Evolutionary conservation across 2,113 vertebrate species (phyloP), one percentile per base, ranked within the genome.

Genomic region (Microtus ochrogaster): DNA sequence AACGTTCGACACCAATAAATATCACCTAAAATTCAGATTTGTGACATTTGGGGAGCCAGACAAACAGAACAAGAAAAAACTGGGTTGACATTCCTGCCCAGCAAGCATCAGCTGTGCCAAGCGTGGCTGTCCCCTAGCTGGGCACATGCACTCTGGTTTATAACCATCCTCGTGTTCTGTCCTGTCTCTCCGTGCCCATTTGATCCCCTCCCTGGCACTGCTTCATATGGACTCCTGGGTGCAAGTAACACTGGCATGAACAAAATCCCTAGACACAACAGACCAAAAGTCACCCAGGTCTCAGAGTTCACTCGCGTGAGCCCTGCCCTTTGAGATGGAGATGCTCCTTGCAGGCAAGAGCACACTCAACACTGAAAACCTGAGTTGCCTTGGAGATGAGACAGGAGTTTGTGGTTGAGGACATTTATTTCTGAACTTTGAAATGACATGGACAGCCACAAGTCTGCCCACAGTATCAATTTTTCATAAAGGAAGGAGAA

Each of bases 371-470:
- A 73, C 92, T 39, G 36, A 73, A 94, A 96, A 44, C 21, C 65
- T 82, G 39, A 85, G n/a, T 90, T 89, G 87, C 41, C 89, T 68
- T 77, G 58, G 82, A 92, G 70, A 91, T 85, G 28, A 93, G 79
- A 90, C 16, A n/a, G n/a, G 63, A 90, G 81, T 82, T 73, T 77
- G 85, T n/a, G 90, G 94, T 85, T 33, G 16, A 90, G 58, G 16
- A 88, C 72, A 90, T 92, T 95, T 96, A 95, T 95, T 97, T 96
- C 94, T 96, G 92, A 96, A 96, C 72, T 96, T 94, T n/a, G n/a
- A n/a, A 97, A 97, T 89, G 89, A 92, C 94, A 85, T 83, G 77
- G 95, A 90, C 74, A 96, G 88, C 94, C 95, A 92, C 88, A 92
- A 95, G 55, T 58, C 85, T 95, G 41, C 55, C 90, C 81, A 96